phyloP scores from a whole-genome alignment of 1,140 invertebrate genomes.

The Mya arenaria region DNA sequence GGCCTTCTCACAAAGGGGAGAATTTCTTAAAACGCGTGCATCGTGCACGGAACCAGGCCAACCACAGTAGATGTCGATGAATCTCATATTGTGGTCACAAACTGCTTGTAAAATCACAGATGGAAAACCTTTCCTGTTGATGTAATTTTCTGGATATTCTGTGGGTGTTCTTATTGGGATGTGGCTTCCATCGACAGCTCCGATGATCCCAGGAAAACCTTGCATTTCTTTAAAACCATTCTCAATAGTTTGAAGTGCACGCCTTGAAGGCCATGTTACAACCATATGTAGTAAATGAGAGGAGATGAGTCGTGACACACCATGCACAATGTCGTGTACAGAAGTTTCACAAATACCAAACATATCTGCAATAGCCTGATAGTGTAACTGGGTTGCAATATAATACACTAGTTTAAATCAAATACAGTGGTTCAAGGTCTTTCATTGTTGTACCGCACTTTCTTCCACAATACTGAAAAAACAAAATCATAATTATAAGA shows the following conservation, averaged over 20 bases:
- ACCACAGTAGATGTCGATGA: slow-evolving; percentile 16
- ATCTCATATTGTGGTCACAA: slow-evolving; percentile 1
- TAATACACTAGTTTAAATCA: no score
- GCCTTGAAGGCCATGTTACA: slow-evolving; percentile 24
- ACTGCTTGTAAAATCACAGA: slow-evolving; percentile 35
- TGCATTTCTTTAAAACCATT: slow-evolving; percentile 13
- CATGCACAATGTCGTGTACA: slow-evolving; percentile 12
- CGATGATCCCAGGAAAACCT: slow-evolving; percentile 19
- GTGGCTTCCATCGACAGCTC: slow-evolving; percentile 36
- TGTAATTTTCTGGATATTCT: slow-evolving; percentile 42
- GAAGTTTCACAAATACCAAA: slow-evolving; percentile 42
- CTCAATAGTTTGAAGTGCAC: not conserved
- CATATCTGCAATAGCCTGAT: slow-evolving; percentile 23
- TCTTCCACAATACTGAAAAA: no score
- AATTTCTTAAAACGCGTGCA: slow-evolving; percentile 41
- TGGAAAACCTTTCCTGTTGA: slow-evolving; percentile 32
- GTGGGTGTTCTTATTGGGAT: slow-evolving; percentile 20
- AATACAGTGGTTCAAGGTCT: no score
- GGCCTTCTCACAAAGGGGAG: not conserved
- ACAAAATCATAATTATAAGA: no score
- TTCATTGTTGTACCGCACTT: no score
- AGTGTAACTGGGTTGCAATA: not conserved
- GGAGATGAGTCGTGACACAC: slow-evolving; percentile 10
- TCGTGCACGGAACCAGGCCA: slow-evolving; percentile 41
- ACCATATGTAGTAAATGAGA: slow-evolving; percentile 1